Percentiles rank a stretch among this genome's conserved stretches.
phyloP scores from a whole-genome alignment of 2,797 vertebrate genomes.

The Echiichthys vipera region DNA sequence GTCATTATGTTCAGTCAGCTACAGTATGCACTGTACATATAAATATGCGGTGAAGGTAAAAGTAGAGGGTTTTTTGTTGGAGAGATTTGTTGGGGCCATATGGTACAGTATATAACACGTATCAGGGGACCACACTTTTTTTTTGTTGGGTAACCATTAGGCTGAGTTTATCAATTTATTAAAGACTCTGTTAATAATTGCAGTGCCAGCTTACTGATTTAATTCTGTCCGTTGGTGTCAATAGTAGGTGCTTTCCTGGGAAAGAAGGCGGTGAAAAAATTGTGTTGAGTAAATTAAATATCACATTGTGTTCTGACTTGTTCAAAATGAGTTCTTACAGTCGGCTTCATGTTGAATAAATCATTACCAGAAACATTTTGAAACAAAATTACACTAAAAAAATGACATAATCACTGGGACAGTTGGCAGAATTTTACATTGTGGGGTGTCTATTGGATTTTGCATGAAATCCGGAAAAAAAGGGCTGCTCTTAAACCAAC shows the following conservation, averaged over 20 bases:
- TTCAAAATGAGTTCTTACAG: neutral
- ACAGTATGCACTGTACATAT: neutral
- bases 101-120: neutral
- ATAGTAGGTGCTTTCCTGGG: neutral
- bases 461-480: conserved; percentile 20
- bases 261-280: neutral
- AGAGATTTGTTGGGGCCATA: conserved; percentile 2
- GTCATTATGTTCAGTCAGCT: conserved; percentile 32
- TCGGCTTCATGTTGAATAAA: neutral
- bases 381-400: conserved; percentile 3
- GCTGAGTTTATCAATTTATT: no score
- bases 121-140: no score
- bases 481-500: conserved; percentile 14
- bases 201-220: neutral
- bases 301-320: neutral
- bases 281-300: conserved; percentile 3
- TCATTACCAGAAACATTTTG: neutral
- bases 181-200: neutral
- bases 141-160: neutral
- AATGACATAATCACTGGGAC: neutral
- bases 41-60: conserved; percentile 10
- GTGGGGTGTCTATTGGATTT: conserved; percentile 12
- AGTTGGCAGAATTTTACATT: neutral
- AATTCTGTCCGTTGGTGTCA: neutral
- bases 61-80: conserved; percentile 1